These are phyloP conservation scores for Lithophane ornitopus DNA, from an alignment of 2,888 invertebrate species.

Conservation along the genomic window DNA sequence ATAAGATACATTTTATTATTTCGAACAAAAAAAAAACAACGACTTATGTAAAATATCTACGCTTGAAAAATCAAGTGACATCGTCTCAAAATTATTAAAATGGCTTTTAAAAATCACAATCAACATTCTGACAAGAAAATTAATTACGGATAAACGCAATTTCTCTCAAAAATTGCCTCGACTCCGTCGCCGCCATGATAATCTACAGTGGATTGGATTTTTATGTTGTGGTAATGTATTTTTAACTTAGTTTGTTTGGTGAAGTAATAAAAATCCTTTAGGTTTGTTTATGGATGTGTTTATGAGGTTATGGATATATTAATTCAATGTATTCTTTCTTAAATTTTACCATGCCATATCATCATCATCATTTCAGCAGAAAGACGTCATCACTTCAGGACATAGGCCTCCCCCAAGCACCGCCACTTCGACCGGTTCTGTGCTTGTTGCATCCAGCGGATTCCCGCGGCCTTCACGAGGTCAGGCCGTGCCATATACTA, in stretches of 20 bases:
- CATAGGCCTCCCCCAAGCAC: too few relatives aligned
- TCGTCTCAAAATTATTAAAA: constrained; percentile 30
- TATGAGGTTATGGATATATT: not conserved
- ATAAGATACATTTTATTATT: not conserved
- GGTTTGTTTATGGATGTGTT: not conserved
- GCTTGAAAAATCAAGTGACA: constrained; percentile 20
- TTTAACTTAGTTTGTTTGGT: constrained; percentile 36
- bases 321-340: not conserved
- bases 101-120: constrained; percentile 48
- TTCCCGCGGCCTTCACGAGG: too few relatives aligned
- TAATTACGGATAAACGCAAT: constrained; percentile 60
- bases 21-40: not conserved
- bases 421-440: too few relatives aligned
- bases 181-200: constrained; percentile 12
- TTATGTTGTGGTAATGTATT: constrained; percentile 43
- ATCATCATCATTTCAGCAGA: too few relatives aligned
- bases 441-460: too few relatives aligned
- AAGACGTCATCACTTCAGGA: too few relatives aligned
- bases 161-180: constrained; percentile 53
- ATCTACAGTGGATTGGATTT: constrained; percentile 47
- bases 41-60: constrained; percentile 7
- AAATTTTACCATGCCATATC: too few relatives aligned
- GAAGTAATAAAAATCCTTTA: not conserved
- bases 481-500: too few relatives aligned
- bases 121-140: constrained; percentile 56